Evolutionary conservation across 64 coral and sea anemone species (phyloP), one percentile per base, ranked within the genome.

Genomic region (Stichodactyla helianthus): DNA sequence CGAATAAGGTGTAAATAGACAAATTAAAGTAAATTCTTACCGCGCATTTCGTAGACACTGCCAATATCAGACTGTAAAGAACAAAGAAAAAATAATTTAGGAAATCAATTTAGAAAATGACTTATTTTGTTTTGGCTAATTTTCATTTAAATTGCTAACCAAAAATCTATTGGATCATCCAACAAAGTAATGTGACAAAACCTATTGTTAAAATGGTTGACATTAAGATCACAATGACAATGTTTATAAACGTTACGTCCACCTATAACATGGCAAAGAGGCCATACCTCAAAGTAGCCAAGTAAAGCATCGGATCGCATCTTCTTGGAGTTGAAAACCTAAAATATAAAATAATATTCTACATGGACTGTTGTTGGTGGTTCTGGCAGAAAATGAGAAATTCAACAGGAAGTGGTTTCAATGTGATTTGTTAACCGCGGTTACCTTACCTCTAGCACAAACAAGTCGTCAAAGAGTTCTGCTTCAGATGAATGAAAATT

Each of bases 1-100:
- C 35, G 15, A 59, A 16, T 12, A 59, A 59, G 3, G 15, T 59
- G 9, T 12, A n/a, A 22, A 13, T n/a, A 74, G 31, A 9, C 8
- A 28, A 74, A 28, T 12, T n/a, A 25, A 71, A 1, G 6, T 7
- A 74, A 74, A 13, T 13, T 51, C 93, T 84, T 51, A 96, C 94
- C 94, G 83, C 85, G 82, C 94, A 96, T 96, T 26, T 96, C 94
- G 86, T 90, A 96, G 76, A 96, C 90, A 53, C 91, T 90, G 26
- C 88, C 91, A 79, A 96, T 89, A 68, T 96, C 94, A 68, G 89
- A 68, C 93, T 95, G 60, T 51, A 92, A 86, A 4, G 80, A 79
- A 71, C 68, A 71, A 71, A 74, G 25, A 13, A 4, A 3, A 26
- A 27, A 27, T 2, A n/a, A n/a, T n/a, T n/a, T n/a, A n/a, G n/a